phyloP scores from a whole-genome alignment of 2,888 invertebrate species.

The Cheilosia urbana region DNA sequence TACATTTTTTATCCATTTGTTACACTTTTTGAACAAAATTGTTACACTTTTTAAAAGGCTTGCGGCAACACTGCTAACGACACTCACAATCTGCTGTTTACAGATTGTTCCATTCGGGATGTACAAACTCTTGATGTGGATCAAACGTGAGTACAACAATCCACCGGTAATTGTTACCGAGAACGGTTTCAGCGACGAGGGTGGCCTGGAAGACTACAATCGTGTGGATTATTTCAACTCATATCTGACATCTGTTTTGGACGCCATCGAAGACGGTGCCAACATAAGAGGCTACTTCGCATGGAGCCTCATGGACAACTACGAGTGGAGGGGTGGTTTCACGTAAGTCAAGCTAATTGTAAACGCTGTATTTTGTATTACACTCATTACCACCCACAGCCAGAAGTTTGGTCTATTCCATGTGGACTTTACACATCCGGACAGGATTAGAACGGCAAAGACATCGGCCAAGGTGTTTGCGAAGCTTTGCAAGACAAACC shows the following conservation, averaged over 20 bases:
- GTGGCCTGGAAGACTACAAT: slow-evolving; percentile 84
- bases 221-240: slow-evolving; percentile 85
- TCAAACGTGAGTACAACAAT: slow-evolving; percentile 86
- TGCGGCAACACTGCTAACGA: no score
- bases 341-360: slow-evolving; percentile 85
- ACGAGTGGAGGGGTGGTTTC: slow-evolving; percentile 91
- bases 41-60: no score
- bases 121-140: slow-evolving; percentile 87
- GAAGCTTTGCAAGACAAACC: slow-evolving; percentile 84
- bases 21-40: no score
- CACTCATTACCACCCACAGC: slow-evolving; percentile 82
- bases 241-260: slow-evolving; percentile 82
- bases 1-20: no score
- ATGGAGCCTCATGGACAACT: slow-evolving; percentile 93
- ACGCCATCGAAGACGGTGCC: slow-evolving; percentile 86
- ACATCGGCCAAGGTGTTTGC: slow-evolving; percentile 86
- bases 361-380: not conserved
- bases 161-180: slow-evolving; percentile 86
- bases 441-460: slow-evolving; percentile 88
- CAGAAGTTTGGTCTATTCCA: slow-evolving; percentile 89
- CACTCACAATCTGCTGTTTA: slow-evolving; percentile 36
- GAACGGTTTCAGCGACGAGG: slow-evolving; percentile 86
- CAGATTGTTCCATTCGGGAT: slow-evolving; percentile 88
- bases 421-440: slow-evolving; percentile 88
- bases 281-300: slow-evolving; percentile 88